Evolutionary conservation across 2,113 vertebrate genomes (phyloP), one percentile per base, ranked within the genome.

Genomic region (Brienomyrus longianalis): DNA sequence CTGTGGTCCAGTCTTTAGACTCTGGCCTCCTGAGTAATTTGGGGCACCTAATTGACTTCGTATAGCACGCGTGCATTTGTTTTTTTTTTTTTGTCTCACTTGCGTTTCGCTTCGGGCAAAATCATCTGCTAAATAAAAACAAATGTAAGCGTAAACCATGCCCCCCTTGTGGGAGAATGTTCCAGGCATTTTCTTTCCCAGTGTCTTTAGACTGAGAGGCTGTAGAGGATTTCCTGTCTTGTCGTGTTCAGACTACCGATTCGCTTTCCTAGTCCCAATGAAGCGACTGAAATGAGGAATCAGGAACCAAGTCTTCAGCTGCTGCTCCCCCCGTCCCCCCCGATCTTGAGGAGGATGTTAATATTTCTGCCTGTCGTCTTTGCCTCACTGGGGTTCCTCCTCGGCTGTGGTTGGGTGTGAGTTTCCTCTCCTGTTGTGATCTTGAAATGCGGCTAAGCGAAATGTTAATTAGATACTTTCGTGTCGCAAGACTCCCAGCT

Each of bases 341-440:
- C n/a, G 39, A 45, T n/a, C 88, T 89, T 21, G 52, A 45, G 66
- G 10, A 80, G 15, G 56, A n/a, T 62, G 48, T 70, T 74, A 90
- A 74, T 87, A 27, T 43, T 17, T 90, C 70, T 62, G n/a, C 11
- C 50, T 6, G 83, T 9, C 1, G 8, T 50, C 45, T 83, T 35
- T 23, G 21, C 39, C 13, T 50, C 11, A 31, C 27, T 54, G 89
- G 85, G 62, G 84, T 84, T 92, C 88, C 62, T 54, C 89, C 62
- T 86, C 17, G 10, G 86, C 52, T 91, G 31, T 27, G n/a, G 15
- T 27, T 62, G 93, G 92, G 93, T 91, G 93, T 91, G 92, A 89
- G 89, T 91, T 92, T 92, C 90, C 84, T 90, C 92, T 94, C 90
- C 92, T 92, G 89, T 94, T 92, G 92, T 91, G 70, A 87, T 92